Evolutionary conservation across 2,888 invertebrate species (phyloP), one percentile per base, ranked within the genome.

Genomic region (Trypoxylon attenuatum): DNA sequence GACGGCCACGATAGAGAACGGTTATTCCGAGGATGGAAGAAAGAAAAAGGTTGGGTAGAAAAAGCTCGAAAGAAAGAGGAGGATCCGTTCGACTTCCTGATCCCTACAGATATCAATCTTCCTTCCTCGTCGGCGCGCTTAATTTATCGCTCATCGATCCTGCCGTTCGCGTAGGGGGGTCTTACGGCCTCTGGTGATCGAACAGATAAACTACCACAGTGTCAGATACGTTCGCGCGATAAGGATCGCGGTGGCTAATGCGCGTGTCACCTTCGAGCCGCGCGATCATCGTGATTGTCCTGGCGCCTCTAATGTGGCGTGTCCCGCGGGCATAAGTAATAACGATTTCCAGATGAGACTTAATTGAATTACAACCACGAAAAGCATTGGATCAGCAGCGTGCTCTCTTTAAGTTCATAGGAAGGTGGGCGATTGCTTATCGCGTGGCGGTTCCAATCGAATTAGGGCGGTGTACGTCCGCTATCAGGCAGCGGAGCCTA

Each of bases 91-190:
- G 60, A 61, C 66, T 69, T 57, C 15, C 57, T 58, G 71, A 75
- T 71, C 58, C 53, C 18, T 58, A 21, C 19, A 66, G 64, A 76
- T n/a, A n/a, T 75, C 69, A 76, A 75, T 76, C 74, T 75, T 69
- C 59, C 38, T 59, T 45, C 33, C 67, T 56, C 41, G 60, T 61
- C 57, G n/a, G n/a, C 61, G 50, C 62, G 50, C 55, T 74, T 74
- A 76, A 75, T 74, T 74, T 74, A 75, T 71, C 65, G 66, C 49
- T 51, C 57, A 52, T 60, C 65, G 71, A 69, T 46, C 68, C 57
- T 49, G 29, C 47, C 42, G 53, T 43, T n/a, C 53, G 29, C 29
- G 22, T 16, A 13, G 62, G n/a, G 33, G 4, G 45, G 45, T 55
- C 41, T 42, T 55, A 43, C 42, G 46, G 49, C 10, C 18, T 15